phyloP scores from a whole-genome alignment of 2,113 vertebrate genomes.

The Passer montanus region DNA sequence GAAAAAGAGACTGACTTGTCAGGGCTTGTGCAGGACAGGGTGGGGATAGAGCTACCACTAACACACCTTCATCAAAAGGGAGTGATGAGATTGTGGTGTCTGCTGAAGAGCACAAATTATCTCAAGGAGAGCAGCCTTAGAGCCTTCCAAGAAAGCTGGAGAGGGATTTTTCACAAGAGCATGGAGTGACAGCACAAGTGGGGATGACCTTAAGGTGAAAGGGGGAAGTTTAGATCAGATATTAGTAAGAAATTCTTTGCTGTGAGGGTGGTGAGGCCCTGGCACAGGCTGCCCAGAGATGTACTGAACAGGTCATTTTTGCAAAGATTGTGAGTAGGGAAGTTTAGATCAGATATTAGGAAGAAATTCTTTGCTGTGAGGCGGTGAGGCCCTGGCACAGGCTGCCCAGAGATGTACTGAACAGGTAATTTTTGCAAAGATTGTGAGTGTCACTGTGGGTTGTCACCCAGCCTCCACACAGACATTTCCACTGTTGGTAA shows the following conservation, averaged over 20 bases:
- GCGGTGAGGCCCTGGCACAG: background rate
- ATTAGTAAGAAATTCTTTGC: background rate
- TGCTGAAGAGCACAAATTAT: background rate
- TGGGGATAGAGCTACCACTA: background rate
- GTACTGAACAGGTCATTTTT: background rate
- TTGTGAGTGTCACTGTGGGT: background rate
- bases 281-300: background rate
- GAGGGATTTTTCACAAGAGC: background rate
- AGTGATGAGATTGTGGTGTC: background rate
- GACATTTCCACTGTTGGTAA: background rate
- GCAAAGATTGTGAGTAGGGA: no score
- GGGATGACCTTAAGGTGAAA: background rate
- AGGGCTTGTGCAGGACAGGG: background rate
- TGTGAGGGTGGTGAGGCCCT: background rate
- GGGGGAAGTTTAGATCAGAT: background rate
- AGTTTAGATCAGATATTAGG: background rate
- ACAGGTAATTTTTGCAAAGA: background rate
- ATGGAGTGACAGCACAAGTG: background rate
- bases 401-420: background rate
- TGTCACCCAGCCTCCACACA: background rate
- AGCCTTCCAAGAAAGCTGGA: background rate
- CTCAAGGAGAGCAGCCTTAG: background rate
- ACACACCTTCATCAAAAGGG: background rate
- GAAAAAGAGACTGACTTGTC: background rate
- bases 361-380: background rate